A percentile compares a stretch with the other conserved stretches of the same genome.
phyloP scores from a whole-genome alignment of 2,888 invertebrate genomes.

The Drosophila austrosaltans region DNA sequence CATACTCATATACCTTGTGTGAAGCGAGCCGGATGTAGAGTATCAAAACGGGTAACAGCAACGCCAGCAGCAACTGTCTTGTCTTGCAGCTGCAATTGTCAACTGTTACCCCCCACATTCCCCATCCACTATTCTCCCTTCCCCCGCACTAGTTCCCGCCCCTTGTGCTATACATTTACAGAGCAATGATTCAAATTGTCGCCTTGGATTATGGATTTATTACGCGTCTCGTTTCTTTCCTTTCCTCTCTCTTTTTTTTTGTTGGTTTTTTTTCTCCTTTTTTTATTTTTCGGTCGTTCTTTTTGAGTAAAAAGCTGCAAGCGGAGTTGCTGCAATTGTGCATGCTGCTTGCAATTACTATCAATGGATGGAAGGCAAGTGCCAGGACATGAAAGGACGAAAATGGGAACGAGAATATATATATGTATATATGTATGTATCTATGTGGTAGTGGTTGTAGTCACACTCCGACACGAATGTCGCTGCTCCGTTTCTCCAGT shows the following conservation, averaged over 20 bases:
- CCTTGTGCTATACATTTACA: slow-evolving; percentile 55
- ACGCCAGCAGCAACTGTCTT: slow-evolving; percentile 58
- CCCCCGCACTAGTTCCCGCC: neutral
- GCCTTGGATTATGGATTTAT: slow-evolving; percentile 79
- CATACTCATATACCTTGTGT: neutral
- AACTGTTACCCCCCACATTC: slow-evolving; percentile 3
- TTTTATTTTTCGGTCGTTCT: neutral
- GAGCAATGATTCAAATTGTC: slow-evolving; percentile 78
- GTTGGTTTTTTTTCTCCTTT: neutral
- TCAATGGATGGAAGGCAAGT: slow-evolving; percentile 52
- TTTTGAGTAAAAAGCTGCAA: slow-evolving; percentile 52
- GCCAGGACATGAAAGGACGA: slow-evolving; percentile 10
- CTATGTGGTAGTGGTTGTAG: too few species aligned
- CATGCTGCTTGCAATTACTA: slow-evolving; percentile 76
- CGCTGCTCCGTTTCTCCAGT: neutral
- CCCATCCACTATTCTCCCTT: too few species aligned
- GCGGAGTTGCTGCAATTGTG: slow-evolving; percentile 68
- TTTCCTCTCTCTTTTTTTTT: neutral
- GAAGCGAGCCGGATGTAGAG: neutral
- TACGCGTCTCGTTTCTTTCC: slow-evolving; percentile 73
- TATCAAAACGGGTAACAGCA: slow-evolving; percentile 19
- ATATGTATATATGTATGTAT: too few species aligned
- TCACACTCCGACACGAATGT: neutral
- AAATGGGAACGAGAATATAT: neutral
- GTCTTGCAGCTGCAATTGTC: slow-evolving; percentile 56